phyloP scores from a whole-genome alignment of 2,888 invertebrate species.

The Amorpha juglandis region DNA sequence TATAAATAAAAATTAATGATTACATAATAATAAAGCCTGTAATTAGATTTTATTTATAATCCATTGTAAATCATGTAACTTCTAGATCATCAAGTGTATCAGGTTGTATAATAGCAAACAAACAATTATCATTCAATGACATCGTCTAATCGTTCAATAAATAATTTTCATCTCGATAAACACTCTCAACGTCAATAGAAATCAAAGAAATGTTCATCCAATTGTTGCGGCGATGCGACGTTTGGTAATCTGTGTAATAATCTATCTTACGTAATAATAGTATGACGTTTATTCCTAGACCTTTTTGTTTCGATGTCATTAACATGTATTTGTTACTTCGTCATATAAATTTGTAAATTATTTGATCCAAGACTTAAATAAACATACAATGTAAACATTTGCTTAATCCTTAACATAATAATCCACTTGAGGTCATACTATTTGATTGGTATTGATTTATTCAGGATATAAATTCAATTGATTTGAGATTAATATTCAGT shows the following conservation, averaged over 20 bases:
- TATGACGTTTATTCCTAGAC: not conserved
- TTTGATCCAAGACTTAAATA: too few species aligned
- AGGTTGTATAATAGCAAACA: conserved; percentile 9
- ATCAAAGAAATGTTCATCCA: conserved; percentile 6
- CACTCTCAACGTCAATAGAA: not conserved
- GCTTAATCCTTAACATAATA: too few species aligned
- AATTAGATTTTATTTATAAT: not conserved
- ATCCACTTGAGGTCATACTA: too few species aligned
- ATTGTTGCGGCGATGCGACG: not conserved
- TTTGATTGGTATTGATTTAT: too few species aligned
- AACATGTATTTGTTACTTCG: too few species aligned
- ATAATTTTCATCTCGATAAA: conserved; percentile 5
- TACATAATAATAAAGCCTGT: too few species aligned
- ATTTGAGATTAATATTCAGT: too few species aligned
- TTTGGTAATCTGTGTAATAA: not conserved
- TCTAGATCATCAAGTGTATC: not conserved
- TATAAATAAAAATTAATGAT: too few species aligned
- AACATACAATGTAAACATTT: too few species aligned
- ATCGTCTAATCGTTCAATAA: not conserved
- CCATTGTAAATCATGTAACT: conserved; percentile 5
- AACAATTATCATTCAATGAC: conserved; percentile 1
- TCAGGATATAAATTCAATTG: too few species aligned
- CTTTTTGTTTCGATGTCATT: too few species aligned
- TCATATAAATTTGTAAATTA: too few species aligned
- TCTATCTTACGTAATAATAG: not conserved